Percentiles rank a stretch among this genome's conserved stretches.
Evolutionary conservation across 2,113 vertebrate species (phyloP).

Genomic region (Sciurus niger): DNA sequence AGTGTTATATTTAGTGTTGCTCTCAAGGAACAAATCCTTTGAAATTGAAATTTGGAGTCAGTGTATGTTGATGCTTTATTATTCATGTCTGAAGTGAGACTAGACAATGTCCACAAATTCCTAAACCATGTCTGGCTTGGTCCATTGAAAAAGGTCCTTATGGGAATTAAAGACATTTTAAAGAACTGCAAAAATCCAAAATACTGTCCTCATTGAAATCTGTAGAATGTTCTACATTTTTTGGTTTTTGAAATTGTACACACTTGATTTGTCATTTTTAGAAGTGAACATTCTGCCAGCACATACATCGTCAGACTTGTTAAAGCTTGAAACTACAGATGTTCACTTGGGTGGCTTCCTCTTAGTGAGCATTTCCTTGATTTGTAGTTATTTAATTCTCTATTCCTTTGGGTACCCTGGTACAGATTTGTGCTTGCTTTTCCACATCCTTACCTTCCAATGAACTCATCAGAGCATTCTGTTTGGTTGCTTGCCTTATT

Average conservation of each 20-base stretch:
- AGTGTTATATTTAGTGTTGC: not conserved
- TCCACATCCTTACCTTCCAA: constrained; percentile 55
- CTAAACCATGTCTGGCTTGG: not conserved
- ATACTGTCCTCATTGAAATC: not conserved
- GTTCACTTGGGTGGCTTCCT: constrained; percentile 61
- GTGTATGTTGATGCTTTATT: not conserved
- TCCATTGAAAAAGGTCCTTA: not conserved
- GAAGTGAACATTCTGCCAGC: not conserved
- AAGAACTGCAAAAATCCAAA: constrained; percentile 23
- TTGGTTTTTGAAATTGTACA: not conserved
- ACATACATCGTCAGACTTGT: not conserved
- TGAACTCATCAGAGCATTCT: constrained; percentile 63
- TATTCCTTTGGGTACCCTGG: constrained; percentile 20
- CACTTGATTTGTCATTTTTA: not conserved
- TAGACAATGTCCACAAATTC: not conserved
- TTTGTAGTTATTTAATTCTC: constrained; percentile 71
- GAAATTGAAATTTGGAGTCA: constrained; percentile 65
- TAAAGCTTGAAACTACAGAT: constrained; percentile 53
- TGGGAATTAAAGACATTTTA: constrained; percentile 20
- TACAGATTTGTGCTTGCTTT: constrained; percentile 52
- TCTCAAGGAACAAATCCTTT: constrained; percentile 44
- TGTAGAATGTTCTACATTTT: not conserved
- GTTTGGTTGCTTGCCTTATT: constrained; percentile 51
- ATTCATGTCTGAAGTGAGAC: constrained; percentile 18
- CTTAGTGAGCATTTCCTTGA: constrained; percentile 51